Base-by-base conservation (phyloP, 2,888 invertebrate species). In the Cryptocephalus primarius region DNA sequence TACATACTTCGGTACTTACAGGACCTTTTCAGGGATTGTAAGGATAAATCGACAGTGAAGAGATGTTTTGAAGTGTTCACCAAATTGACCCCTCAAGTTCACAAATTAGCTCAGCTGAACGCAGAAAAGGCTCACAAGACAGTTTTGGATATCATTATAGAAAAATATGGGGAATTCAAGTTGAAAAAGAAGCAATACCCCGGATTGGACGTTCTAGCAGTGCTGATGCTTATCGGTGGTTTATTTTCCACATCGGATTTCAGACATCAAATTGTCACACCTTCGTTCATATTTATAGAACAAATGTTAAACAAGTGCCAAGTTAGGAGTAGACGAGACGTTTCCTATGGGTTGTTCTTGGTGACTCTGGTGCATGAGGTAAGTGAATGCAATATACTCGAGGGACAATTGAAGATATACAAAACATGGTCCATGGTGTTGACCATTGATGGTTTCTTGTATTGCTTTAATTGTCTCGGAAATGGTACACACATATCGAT, bases 171-270 rank as follows among this genome's bases (percentile, higher is more conserved):
- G 0, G 73, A 76, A 11, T 89, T 76, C 60, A 74, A 75, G 51
- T 77, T 75, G 43, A 75, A 75, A 41, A 68, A 70, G 1, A 83
- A 78, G 59, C 68, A 56, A 46, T 79, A 79, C 60, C 88, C 88
- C 0, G 72, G 75, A 44, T 64, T 85, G 41, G 81, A 86, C 56
- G 82, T 81, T 60, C 66, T 94, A 36, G 71, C 92, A 53, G 82
- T 89, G 62, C 82, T 95, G 49, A 92, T 93, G 71, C 62, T 91
- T 52, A 76, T 90, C 4, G 82, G 86, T 8, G 68, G 85, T 39
- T 65, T 95, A 45, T 96, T 88, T 69, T 87, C 94, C 1, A 84
- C 92, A 0, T 92, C 94, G 0, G 95, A 96, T 70, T 90, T 85
- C 65, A 76, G 83, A 38, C 95, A 96, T 75, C 83, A 84, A 0